Evolutionary conservation across 2,113 vertebrate genomes (phyloP).

Genomic region (Siniperca knerii): DNA sequence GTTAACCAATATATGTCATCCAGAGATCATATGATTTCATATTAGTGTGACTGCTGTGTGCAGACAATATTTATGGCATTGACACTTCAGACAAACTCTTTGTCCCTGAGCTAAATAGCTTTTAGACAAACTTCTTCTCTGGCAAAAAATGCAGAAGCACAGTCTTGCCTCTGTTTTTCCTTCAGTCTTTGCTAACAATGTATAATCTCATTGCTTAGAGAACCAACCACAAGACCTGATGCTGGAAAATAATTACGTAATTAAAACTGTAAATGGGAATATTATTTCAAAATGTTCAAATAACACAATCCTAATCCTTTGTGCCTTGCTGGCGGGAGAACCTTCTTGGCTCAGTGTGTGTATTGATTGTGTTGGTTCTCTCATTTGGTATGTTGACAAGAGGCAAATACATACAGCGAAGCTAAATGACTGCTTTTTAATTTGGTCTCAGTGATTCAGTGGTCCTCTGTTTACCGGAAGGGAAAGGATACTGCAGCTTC

Average conservation of each 20-base stretch:
- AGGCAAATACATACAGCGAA: constrained; percentile 66
- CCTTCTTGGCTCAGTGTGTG: constrained; percentile 41
- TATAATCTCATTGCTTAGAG: constrained; percentile 7
- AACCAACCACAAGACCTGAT: background rate
- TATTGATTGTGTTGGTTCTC: constrained; percentile 67
- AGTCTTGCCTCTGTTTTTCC: constrained; percentile 7
- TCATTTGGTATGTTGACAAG: constrained; percentile 72
- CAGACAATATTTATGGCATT: constrained; percentile 8
- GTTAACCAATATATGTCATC: constrained; percentile 5
- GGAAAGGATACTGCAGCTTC: constrained; percentile 46
- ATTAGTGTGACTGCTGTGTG: background rate
- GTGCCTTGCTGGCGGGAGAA: constrained; percentile 41
- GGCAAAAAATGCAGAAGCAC: constrained; percentile 10
- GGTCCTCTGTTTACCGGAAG: constrained; percentile 61
- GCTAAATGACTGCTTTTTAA: constrained; percentile 69
- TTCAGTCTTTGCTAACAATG: constrained; percentile 2
- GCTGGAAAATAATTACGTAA: constrained; percentile 36
- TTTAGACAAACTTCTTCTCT: constrained; percentile 11
- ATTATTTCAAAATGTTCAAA: constrained; percentile 63
- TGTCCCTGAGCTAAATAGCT: constrained; percentile 24
- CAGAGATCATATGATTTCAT: constrained; percentile 37
- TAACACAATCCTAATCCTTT: constrained; percentile 55
- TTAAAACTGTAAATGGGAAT: constrained; percentile 61
- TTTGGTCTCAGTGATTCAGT: constrained; percentile 65
- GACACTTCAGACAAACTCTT: constrained; percentile 31